Evolutionary conservation across 1,140 invertebrate species (phyloP).

Genomic region (Euwallacea similis): DNA sequence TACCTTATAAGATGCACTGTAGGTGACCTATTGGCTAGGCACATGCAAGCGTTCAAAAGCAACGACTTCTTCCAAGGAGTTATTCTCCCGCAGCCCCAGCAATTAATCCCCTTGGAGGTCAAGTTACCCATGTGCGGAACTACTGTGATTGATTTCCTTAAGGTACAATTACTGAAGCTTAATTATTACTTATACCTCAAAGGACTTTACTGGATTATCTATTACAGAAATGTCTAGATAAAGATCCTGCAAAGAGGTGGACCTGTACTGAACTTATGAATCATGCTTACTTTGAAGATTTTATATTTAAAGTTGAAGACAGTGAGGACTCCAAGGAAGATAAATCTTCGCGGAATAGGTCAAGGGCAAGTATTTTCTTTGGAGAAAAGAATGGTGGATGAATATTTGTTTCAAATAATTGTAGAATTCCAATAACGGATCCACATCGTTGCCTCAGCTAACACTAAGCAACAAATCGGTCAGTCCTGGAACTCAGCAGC

Average conservation of each 20-base stretch:
- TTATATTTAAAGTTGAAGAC: conserved; percentile 74
- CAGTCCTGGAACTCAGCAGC: conserved; percentile 56
- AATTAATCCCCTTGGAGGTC: conserved; percentile 74
- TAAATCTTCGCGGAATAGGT: conserved; percentile 63
- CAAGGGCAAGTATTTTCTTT: conserved; percentile 54
- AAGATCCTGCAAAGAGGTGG: conserved; percentile 89
- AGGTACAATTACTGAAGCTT: conserved; percentile 57
- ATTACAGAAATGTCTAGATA: conserved; percentile 87
- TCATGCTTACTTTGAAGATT: conserved; percentile 87
- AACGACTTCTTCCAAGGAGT: conserved; percentile 97
- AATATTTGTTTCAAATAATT: conserved; percentile 43
- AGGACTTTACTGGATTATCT: background rate
- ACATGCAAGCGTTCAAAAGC: conserved; percentile 92
- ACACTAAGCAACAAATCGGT: conserved; percentile 51
- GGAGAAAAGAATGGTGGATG: background rate
- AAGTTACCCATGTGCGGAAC: conserved; percentile 74
- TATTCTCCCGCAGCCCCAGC: conserved; percentile 87
- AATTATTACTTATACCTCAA: background rate
- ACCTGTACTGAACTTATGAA: conserved; percentile 87
- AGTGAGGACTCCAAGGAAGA: conserved; percentile 72
- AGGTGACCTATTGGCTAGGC: conserved; percentile 88
- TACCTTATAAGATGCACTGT: conserved; percentile 92
- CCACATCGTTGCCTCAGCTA: conserved; percentile 66
- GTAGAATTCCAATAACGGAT: conserved; percentile 59
- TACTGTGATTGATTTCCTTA: conserved; percentile 81